Evolutionary conservation across 1,140 invertebrate genomes (phyloP), one percentile per base, ranked within the genome.

Genomic region (Branchinecta lindahli): DNA sequence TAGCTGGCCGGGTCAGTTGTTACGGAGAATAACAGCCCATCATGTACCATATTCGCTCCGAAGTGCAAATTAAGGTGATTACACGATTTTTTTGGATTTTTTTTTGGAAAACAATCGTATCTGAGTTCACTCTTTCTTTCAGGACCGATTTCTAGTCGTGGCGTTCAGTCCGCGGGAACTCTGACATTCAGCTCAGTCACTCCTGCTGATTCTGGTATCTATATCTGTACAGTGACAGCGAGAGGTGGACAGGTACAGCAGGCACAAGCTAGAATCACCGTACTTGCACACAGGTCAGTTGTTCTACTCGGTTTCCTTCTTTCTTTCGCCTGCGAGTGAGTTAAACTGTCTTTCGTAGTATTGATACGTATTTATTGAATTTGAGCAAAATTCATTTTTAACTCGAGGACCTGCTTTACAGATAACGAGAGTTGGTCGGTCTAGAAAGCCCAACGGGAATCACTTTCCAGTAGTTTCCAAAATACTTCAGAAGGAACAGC

Each of bases 151-250:
- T 84, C 85, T 44, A 45, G 73, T 68, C 80, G 75, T 79, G 85
- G 82, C 75, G 83, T 66, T 74, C 81, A 75, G 74, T 76, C 80
- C 7, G 83, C 87, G 73, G 91, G 91, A 12, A 77, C 86, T 0
- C 78, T 97, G 10, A 87, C 84, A 21, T 86, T 96, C 12, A 79
- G 81, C 0, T 84, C 86, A 72, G 84, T 89, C 0, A 80, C 78
- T 7, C 80, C 81, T 8, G 82, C 82, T 12, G 89, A 94, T 76
- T 84, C 85, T 44, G 94, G 92, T 0, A 78, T 84, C 10, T 97
- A 96, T 77, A 81, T 90, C 7, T 97, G 94, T 77, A 86, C 84
- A 6, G 84, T 85, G 0, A 83, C 80, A 8, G 81, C 75, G 65
- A 70, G 74, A 7, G 73, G 73, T 45, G 83, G 82, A 52, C 73